Evolutionary conservation across 2,797 vertebrate genomes (phyloP).

Genomic region (Brachyalestes nurse): DNA sequence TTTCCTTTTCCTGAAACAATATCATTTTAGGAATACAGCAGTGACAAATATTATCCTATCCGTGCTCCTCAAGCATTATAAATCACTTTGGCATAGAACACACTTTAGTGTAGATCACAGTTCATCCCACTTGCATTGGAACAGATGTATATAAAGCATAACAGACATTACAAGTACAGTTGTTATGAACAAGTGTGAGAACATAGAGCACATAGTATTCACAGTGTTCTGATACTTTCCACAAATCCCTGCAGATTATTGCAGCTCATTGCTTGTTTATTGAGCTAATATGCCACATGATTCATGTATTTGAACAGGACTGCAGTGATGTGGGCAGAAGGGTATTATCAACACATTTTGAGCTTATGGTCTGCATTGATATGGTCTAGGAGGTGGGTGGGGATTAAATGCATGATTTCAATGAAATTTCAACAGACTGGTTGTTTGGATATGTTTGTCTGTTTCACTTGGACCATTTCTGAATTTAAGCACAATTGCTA

Average conservation of each 20-base stretch:
- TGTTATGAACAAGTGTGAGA: background rate
- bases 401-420: background rate
- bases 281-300: background rate
- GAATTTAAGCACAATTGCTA: background rate
- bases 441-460: background rate
- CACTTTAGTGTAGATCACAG: background rate
- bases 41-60: background rate
- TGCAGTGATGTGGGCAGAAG: background rate
- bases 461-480: background rate
- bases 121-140: background rate
- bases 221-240: background rate
- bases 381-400: background rate
- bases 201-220: no score
- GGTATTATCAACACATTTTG: background rate
- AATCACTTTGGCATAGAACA: background rate
- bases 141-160: background rate
- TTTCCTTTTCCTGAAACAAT: background rate
- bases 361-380: constrained; percentile 7
- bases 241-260: background rate
- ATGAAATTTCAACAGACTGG: background rate
- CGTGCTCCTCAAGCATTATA: background rate
- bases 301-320: background rate
- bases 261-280: background rate
- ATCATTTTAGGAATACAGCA: background rate
- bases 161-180: background rate